phyloP scores from a whole-genome alignment of 2,888 invertebrate species.

The Hedya salicella region DNA sequence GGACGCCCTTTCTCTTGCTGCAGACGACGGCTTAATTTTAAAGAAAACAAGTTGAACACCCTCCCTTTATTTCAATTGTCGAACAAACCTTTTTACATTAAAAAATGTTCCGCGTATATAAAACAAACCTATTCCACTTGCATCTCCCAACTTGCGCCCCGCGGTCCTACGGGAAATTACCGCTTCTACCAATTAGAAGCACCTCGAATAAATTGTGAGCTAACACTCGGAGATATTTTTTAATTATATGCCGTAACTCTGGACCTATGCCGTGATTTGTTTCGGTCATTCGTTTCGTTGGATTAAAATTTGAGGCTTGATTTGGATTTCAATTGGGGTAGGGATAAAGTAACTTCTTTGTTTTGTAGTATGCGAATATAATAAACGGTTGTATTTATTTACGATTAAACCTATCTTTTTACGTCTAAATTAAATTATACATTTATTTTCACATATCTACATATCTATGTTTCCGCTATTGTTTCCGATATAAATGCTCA shows the following conservation, averaged over 20 bases:
- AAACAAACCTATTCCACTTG: conserved; percentile 20
- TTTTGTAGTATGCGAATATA: background rate
- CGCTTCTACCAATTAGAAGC: conserved; percentile 76
- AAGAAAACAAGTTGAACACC: too few relatives aligned
- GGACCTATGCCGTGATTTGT: conserved; percentile 64
- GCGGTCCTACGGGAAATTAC: conserved; percentile 77
- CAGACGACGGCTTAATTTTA: too few relatives aligned
- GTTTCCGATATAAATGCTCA: too few relatives aligned
- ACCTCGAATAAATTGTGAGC: conserved; percentile 71
- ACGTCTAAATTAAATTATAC: too few relatives aligned
- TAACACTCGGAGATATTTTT: conserved; percentile 72
- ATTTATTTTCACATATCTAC: too few relatives aligned
- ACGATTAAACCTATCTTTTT: background rate
- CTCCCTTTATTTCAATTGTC: too few relatives aligned
- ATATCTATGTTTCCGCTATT: too few relatives aligned
- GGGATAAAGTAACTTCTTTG: background rate
- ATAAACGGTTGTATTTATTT: background rate
- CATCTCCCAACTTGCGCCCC: conserved; percentile 50
- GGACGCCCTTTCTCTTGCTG: too few relatives aligned
- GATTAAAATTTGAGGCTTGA: conserved; percentile 39
- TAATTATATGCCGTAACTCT: conserved; percentile 65
- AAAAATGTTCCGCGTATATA: background rate
- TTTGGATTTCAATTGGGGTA: conserved; percentile 5
- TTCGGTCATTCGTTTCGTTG: conserved; percentile 54
- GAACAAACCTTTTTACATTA: background rate